Evolutionary conservation across 2,113 vertebrate species (phyloP), one percentile per base, ranked within the genome.

Genomic region (Cromileptes altivelis): DNA sequence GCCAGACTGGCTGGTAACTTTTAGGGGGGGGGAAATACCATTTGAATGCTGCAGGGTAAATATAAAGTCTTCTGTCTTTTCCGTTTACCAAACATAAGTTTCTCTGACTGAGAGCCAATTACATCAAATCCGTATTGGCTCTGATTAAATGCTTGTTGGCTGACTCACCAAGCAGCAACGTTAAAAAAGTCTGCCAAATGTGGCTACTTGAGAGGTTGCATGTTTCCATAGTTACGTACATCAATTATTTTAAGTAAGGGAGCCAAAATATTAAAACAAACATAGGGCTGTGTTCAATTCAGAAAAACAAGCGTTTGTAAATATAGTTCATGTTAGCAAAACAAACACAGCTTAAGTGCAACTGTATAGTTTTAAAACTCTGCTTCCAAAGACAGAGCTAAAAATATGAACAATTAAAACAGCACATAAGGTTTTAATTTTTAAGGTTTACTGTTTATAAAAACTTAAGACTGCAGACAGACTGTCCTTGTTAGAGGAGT

Each of bases 41-140:
- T 80, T 42, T 78, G 17, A 78, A 63, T 61, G 56, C 73, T 78
- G 62, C 57, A 49, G 69, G 76, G 49, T 72, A 76, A 91, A 87
- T 25, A 75, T 63, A 4, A 74, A 82, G 56, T 73, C 56, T 52
- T 73, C 15, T 55, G 70, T 73, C 58, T 77, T 88, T 72, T 69
- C 62, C 14, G 5, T 33, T 88, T 84, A 53, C 62, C 23, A 82
- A 78, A 74, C 68, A n/a, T 37, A 0, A 8, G 15, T 67, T 84
- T 72, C 52, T 87, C 17, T 69, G 42, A 75, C 63, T 65, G 50
- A 3, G 30, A 68, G 80, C 50, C 77, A 80, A 25, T 81, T 73
- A 78, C 33, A 78, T 85, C n/a, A 23, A 53, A 57, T 75, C 42
- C 73, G 27, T 50, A 18, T 3, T 53, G 57, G 56, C 78, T 71